These are phyloP conservation scores for Hozukius guyotensis DNA, from an alignment of 2,797 vertebrate species.

Conservation along the genomic window DNA sequence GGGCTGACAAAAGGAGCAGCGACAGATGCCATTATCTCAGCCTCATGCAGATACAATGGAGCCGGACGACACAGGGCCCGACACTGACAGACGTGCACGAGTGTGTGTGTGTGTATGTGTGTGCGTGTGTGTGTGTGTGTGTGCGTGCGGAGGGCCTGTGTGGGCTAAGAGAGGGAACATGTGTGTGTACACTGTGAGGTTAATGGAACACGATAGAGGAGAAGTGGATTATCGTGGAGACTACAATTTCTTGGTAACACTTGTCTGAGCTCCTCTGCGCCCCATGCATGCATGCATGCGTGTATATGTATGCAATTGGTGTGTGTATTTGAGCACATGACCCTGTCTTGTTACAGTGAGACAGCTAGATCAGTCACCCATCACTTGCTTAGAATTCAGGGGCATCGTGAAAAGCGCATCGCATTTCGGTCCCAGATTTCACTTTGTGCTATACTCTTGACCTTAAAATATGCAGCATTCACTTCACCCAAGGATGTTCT, in stretches of 20 bases:
- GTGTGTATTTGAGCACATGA: slow-evolving; percentile 67
- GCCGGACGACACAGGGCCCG: slow-evolving; percentile 65
- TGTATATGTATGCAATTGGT: slow-evolving; percentile 47
- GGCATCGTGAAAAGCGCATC: slow-evolving; percentile 72
- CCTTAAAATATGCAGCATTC: slow-evolving; percentile 81
- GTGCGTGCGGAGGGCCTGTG: slow-evolving; percentile 7
- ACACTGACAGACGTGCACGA: slow-evolving; percentile 49
- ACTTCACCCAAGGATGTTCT: slow-evolving; percentile 79
- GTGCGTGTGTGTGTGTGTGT: slow-evolving; percentile 28
- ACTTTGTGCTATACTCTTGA: slow-evolving; percentile 58
- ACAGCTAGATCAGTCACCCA: slow-evolving; percentile 76
- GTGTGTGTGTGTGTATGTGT: slow-evolving; percentile 27
- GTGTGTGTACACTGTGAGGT: slow-evolving; percentile 69
- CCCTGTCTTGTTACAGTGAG: slow-evolving; percentile 71
- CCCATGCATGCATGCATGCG: slow-evolving; percentile 54
- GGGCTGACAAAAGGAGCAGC: slow-evolving; percentile 80
- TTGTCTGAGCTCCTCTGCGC: slow-evolving; percentile 70
- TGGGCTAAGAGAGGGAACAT: slow-evolving; percentile 7
- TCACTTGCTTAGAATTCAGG: slow-evolving; percentile 77
- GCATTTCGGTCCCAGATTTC: slow-evolving; percentile 71
- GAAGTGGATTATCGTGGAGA: slow-evolving; percentile 80
- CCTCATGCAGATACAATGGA: slow-evolving; percentile 80
- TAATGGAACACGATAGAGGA: slow-evolving; percentile 80
- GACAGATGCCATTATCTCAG: slow-evolving; percentile 85
- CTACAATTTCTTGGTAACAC: slow-evolving; percentile 75